A percentile compares a stretch with the other conserved stretches of the same genome.
Conservation (phyloP, 2,797 vertebrate species). For the Tokudaia muenninki region DNA sequence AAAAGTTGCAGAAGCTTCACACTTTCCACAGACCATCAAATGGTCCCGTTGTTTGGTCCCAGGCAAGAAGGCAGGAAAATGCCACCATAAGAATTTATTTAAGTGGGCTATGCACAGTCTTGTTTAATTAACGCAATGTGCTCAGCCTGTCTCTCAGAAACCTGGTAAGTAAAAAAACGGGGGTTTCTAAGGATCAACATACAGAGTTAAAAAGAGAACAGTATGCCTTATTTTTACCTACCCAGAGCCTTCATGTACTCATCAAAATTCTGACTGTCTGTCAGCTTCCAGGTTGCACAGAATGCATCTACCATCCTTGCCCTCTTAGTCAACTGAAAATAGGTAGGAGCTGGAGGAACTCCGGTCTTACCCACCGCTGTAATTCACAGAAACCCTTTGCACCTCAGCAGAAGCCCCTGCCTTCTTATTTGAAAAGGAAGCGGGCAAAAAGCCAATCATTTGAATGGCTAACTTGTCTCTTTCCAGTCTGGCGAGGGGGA, state of each 20-base stretch:
- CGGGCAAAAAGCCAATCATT: slow-evolving; percentile 74
- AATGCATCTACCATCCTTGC: slow-evolving; percentile 95
- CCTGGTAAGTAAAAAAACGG: background rate
- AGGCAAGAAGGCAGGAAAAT: background rate
- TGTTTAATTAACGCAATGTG: background rate
- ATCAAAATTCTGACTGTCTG: slow-evolving; percentile 95
- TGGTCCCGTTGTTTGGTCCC: background rate
- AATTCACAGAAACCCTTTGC: slow-evolving; percentile 4
- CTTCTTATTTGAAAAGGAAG: slow-evolving; percentile 79
- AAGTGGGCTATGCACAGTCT: background rate
- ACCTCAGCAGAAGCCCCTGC: background rate
- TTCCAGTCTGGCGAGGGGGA: slow-evolving; percentile 60
- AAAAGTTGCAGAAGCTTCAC: background rate
- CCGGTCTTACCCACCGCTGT: background rate
- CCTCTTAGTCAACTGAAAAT: background rate
- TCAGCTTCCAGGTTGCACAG: slow-evolving; percentile 96
- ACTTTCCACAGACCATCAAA: background rate
- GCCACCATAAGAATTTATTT: background rate
- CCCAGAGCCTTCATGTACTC: slow-evolving; percentile 96
- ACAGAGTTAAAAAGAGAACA: background rate
- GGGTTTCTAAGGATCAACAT: background rate
- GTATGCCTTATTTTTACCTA: slow-evolving; percentile 85
- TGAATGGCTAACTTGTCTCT: slow-evolving; percentile 69
- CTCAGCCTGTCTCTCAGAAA: background rate
- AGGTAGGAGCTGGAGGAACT: background rate